Percentiles rank a stretch among this genome's conserved stretches.
Conservation (phyloP, 2,113 vertebrate species). For the Mobula hypostoma region DNA sequence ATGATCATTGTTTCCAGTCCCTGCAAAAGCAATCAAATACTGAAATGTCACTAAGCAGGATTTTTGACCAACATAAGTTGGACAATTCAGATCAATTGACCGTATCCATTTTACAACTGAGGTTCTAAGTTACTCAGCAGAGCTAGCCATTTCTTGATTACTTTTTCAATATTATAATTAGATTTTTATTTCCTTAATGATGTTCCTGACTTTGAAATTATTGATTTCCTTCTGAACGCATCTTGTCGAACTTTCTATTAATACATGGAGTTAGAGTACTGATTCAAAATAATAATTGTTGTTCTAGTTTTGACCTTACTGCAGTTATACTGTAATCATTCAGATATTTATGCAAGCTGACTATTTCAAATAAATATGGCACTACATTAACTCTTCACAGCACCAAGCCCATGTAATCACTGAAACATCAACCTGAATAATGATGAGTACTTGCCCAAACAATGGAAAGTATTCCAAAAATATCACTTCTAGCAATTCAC, state of each 20-base stretch:
- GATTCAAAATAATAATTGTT: background rate
- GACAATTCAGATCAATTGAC: background rate
- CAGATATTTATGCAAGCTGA: background rate
- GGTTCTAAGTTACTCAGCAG: too few relatives aligned
- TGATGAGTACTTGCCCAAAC: background rate
- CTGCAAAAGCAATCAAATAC: background rate
- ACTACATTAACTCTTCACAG: background rate
- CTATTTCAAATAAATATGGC: background rate
- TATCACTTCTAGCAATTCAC: background rate
- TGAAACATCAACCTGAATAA: background rate
- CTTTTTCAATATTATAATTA: background rate
- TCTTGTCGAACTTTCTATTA: background rate
- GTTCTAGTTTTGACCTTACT: background rate
- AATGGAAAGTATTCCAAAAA: background rate
- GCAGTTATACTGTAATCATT: background rate
- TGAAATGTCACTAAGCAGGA: background rate
- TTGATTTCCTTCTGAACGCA: background rate
- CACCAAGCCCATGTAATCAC: background rate
- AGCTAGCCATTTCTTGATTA: background rate
- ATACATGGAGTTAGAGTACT: background rate
- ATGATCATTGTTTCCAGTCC: background rate
- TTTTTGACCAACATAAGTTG: background rate
- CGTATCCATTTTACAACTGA: background rate
- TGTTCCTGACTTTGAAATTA: background rate
- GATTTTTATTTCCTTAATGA: background rate